These are phyloP conservation scores for Oligia strigilis DNA, from an alignment of 2,888 invertebrate species.

Conservation along the genomic window DNA sequence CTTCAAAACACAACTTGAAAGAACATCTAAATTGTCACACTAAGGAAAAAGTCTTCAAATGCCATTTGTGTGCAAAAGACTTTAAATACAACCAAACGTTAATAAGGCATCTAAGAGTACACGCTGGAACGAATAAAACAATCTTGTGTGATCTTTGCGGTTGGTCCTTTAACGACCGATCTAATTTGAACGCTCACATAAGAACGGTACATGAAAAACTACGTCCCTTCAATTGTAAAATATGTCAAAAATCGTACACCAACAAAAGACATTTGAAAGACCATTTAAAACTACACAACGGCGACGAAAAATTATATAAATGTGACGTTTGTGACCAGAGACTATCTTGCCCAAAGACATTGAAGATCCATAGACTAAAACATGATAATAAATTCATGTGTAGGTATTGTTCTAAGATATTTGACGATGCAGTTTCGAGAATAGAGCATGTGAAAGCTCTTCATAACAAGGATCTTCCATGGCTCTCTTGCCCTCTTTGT, in stretches of 20 bases:
- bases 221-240: conserved; percentile 16
- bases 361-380: conserved; percentile 40
- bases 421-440: neutral
- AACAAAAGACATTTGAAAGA: conserved; percentile 34
- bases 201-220: conserved; percentile 50
- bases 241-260: conserved; percentile 40
- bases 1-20: neutral
- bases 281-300: conserved; percentile 28
- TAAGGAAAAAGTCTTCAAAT: conserved; percentile 70
- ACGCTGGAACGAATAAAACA: conserved; percentile 39
- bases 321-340: conserved; percentile 47
- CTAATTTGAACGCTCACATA: conserved; percentile 48
- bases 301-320: neutral
- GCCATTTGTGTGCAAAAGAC: conserved; percentile 75
- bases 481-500: conserved; percentile 39
- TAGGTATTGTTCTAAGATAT: conserved; percentile 31
- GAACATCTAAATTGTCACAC: conserved; percentile 37
- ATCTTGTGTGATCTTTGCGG: conserved; percentile 57
- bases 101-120: conserved; percentile 41
- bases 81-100: conserved; percentile 68
- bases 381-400: conserved; percentile 55
- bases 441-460: fast-evolving
- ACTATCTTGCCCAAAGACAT: conserved; percentile 1
- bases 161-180: conserved; percentile 33
- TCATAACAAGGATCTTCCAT: neutral